phyloP scores from a whole-genome alignment of 2,888 invertebrate genomes.

The Drosophila suboccidentalis region DNA sequence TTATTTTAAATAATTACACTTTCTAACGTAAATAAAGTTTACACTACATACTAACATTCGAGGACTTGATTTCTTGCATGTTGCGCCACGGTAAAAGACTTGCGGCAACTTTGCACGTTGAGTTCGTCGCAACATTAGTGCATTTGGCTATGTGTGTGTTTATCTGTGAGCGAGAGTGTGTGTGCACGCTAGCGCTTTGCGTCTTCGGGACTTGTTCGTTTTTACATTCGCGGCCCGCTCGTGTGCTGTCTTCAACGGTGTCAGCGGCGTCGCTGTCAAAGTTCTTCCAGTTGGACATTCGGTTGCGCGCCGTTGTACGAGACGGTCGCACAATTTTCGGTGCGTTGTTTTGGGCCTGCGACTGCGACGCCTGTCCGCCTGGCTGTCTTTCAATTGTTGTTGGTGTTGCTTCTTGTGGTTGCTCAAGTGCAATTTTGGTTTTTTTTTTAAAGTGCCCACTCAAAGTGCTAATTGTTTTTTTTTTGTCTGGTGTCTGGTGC shows the following conservation, averaged over 20 bases:
- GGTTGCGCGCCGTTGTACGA: constrained; percentile 86
- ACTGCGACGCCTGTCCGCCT: constrained; percentile 47
- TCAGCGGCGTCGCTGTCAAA: constrained; percentile 52
- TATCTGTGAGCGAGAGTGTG: constrained; percentile 4
- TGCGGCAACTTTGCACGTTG: constrained; percentile 32
- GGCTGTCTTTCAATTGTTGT: constrained; percentile 38
- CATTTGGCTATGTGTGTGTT: constrained; percentile 26
- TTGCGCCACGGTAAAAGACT: constrained; percentile 41
- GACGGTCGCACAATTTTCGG: constrained; percentile 85
- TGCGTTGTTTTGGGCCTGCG: constrained; percentile 58
- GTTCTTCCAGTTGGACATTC: constrained; percentile 82
- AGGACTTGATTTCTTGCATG: constrained; percentile 6
- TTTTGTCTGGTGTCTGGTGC: constrained; percentile 30
- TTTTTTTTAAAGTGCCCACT: constrained; percentile 65
- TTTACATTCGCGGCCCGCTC: constrained; percentile 17
- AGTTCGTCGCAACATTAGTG: constrained; percentile 40
- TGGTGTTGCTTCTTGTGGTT: constrained; percentile 35
- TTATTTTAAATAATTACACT: too few species aligned
- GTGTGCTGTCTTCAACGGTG: constrained; percentile 36
- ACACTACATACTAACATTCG: background rate
- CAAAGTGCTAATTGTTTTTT: constrained; percentile 44
- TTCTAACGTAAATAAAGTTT: background rate
- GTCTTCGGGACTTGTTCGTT: constrained; percentile 23
- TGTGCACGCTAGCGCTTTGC: constrained; percentile 30
- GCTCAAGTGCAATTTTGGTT: constrained; percentile 43